A percentile compares a stretch with the other conserved stretches of the same genome.
Conservation (phyloP, 2,113 vertebrate species). For the Odontesthes bonariensis region DNA sequence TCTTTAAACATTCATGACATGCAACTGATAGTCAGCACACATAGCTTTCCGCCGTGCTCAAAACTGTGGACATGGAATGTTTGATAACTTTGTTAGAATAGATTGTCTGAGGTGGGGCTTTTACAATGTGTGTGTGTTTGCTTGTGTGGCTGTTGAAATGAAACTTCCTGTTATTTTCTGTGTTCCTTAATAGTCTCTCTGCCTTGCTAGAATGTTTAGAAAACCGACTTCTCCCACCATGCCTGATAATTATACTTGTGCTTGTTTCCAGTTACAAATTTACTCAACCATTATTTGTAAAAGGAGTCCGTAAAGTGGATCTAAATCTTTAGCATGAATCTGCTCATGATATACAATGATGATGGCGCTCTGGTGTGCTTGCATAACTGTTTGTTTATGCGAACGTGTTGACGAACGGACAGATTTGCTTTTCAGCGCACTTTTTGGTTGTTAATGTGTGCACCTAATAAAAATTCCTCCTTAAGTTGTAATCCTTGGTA, state of each 20-base stretch:
- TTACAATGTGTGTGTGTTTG: conserved; percentile 1
- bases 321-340: background rate
- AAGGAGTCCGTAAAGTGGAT: conserved; percentile 1
- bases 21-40: background rate
- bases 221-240: background rate
- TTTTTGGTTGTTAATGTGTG: conserved; percentile 9
- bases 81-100: conserved; percentile 35
- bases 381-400: conserved; percentile 9
- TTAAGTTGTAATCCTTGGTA: conserved; percentile 30
- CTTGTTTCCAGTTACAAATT: conserved; percentile 10
- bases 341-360: background rate
- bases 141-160: conserved; percentile 47
- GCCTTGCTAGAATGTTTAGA: conserved; percentile 53
- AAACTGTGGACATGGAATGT: background rate
- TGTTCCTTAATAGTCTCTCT: conserved; percentile 36
- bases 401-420: conserved; percentile 9
- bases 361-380: background rate
- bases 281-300: background rate
- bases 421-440: conserved; percentile 12
- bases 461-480: conserved; percentile 47
- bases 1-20: conserved; percentile 45
- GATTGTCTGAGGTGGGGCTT: conserved; percentile 45
- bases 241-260: conserved; percentile 6
- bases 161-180: conserved; percentile 67
- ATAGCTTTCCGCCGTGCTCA: background rate